phyloP scores from a whole-genome alignment of 2,797 vertebrate genomes.

The Chaenodraco wilsoni region DNA sequence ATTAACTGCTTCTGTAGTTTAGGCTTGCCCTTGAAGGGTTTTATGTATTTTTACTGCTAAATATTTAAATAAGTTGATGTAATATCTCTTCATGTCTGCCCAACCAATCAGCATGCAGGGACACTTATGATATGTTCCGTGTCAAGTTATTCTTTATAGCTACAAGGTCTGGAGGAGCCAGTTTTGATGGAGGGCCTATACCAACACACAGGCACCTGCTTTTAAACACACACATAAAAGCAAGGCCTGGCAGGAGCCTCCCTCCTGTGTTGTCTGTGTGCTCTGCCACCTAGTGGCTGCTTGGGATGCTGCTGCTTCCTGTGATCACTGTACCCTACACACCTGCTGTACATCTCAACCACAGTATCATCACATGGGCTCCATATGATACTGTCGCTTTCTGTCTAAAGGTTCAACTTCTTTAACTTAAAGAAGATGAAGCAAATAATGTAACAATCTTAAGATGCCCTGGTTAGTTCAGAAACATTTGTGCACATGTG shows the following conservation, averaged over 20 bases:
- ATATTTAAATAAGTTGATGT: conserved; percentile 46
- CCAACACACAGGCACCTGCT: conserved; percentile 37
- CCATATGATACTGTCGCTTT: not conserved
- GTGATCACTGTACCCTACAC: conserved; percentile 50
- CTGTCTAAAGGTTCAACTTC: not conserved
- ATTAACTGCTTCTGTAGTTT: conserved; percentile 20
- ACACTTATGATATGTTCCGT: conserved; percentile 48
- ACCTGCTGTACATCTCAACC: conserved; percentile 38
- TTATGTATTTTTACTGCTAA: conserved; percentile 20
- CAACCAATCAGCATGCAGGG: conserved; percentile 50
- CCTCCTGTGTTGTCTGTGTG: conserved; percentile 53
- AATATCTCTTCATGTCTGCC: conserved; percentile 24
- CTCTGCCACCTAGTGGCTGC: conserved; percentile 83
- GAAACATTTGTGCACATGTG: conserved; percentile 1
- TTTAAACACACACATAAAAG: conserved; percentile 32
- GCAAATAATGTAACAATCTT: not conserved
- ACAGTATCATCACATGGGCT: not conserved
- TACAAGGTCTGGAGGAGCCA: conserved; percentile 51
- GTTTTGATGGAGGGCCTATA: conserved; percentile 54
- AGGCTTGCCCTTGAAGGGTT: conserved; percentile 12
- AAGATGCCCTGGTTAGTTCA: not conserved
- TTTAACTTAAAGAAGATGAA: not conserved
- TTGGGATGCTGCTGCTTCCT: conserved; percentile 5
- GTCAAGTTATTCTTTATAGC: conserved; percentile 58
- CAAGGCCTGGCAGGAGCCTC: conserved; percentile 29